These are phyloP conservation scores for Salvator merianae DNA, from an alignment of 2,113 vertebrate species.

Conservation along the genomic window DNA sequence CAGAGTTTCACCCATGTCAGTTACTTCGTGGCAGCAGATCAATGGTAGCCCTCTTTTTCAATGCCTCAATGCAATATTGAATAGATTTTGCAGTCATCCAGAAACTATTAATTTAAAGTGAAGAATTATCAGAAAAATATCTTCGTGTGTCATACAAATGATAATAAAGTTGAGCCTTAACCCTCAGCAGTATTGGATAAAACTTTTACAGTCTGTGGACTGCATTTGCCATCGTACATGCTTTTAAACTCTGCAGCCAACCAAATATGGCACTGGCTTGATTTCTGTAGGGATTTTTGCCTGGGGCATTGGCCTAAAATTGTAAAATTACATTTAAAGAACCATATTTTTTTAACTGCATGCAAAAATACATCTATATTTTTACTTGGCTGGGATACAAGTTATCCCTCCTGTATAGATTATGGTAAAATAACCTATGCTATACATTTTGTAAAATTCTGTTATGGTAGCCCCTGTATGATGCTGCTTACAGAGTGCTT, in stretches of 20 bases:
- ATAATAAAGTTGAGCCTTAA: neutral
- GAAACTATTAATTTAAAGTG: neutral
- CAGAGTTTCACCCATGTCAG: neutral
- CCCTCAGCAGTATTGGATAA: too few species aligned
- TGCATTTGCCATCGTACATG: too few species aligned
- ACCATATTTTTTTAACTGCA: too few species aligned
- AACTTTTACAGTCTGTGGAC: too few species aligned
- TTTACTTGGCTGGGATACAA: too few species aligned
- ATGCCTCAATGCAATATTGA: conserved; percentile 8
- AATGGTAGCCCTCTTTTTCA: neutral
- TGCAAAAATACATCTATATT: too few species aligned
- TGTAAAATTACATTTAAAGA: too few species aligned
- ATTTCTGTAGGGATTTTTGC: too few species aligned
- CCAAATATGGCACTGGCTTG: too few species aligned
- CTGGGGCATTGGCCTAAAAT: too few species aligned
- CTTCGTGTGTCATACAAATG: neutral
- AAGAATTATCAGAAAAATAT: neutral
- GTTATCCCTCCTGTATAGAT: too few species aligned
- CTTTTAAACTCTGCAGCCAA: too few species aligned
- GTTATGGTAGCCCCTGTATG: neutral
- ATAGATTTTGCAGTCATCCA: neutral
- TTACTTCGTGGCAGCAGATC: neutral
- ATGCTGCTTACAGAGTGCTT: neutral
- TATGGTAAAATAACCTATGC: neutral
- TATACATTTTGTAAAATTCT: neutral